Evolutionary conservation across 2,113 vertebrate genomes (phyloP).

Genomic region (Lasiurus borealis): DNA sequence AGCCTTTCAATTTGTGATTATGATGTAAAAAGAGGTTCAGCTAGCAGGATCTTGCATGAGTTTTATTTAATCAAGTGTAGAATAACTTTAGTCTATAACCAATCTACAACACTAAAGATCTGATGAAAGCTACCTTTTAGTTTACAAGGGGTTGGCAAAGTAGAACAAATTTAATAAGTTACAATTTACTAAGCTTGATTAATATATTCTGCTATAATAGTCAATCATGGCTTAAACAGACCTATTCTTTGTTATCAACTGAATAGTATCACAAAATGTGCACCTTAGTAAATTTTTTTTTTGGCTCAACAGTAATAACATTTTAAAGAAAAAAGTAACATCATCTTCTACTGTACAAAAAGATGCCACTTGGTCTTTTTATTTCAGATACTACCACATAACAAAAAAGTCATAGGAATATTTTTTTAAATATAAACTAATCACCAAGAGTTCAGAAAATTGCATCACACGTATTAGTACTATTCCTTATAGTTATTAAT

Average conservation of each 20-base stretch:
- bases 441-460: constrained; percentile 32
- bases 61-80: constrained; percentile 43
- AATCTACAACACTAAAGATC: constrained; percentile 36
- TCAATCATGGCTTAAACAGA: background rate
- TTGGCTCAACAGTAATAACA: background rate
- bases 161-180: constrained; percentile 14
- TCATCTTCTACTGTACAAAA: constrained; percentile 1
- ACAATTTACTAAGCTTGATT: background rate
- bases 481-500: constrained; percentile 40
- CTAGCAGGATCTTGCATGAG: background rate
- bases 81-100: constrained; percentile 27
- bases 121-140: background rate
- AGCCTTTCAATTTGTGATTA: constrained; percentile 24
- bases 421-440: constrained; percentile 9
- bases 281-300: background rate
- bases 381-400: constrained; percentile 32
- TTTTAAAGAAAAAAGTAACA: background rate
- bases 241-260: background rate
- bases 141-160: constrained; percentile 8
- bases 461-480: background rate
- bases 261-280: background rate
- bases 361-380: background rate
- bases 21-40: constrained; percentile 7
- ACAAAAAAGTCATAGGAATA: constrained; percentile 1
- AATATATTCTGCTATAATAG: background rate